Percentiles rank a stretch among this genome's conserved stretches.
Conservation (phyloP, 2,113 vertebrate genomes). For the Pica pica region DNA sequence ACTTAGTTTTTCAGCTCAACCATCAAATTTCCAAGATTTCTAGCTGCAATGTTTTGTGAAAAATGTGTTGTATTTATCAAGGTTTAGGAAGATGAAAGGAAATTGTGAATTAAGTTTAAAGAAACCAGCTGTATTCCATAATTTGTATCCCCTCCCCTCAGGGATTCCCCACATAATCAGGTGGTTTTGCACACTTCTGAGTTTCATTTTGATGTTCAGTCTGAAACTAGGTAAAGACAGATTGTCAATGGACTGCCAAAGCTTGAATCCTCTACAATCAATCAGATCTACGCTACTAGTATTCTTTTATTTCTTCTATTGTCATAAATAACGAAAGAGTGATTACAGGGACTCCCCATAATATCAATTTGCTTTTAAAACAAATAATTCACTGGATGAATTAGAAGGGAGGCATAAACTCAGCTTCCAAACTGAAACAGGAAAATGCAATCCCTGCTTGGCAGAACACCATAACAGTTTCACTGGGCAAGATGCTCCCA, state of each 20-base stretch:
- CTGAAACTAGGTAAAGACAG: neutral
- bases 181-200: neutral
- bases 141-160: neutral
- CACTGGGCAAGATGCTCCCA: neutral
- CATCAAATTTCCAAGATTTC: neutral
- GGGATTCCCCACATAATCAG: neutral
- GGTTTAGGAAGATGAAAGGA: neutral
- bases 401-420: neutral
- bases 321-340: neutral
- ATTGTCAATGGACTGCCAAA: neutral
- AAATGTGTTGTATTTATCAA: neutral
- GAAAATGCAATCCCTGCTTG: neutral
- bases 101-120: neutral
- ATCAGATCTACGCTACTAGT: neutral
- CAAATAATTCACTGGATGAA: neutral
- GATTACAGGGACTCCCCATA: neutral
- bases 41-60: neutral
- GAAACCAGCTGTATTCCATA: neutral
- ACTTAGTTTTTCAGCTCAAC: neutral
- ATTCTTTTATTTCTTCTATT: neutral
- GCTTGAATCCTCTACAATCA: neutral
- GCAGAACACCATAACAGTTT: neutral
- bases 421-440: neutral
- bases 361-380: neutral
- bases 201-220: neutral